Evolutionary conservation across 2,888 invertebrate genomes (phyloP).

Genomic region (Eupithecia subfuscata): DNA sequence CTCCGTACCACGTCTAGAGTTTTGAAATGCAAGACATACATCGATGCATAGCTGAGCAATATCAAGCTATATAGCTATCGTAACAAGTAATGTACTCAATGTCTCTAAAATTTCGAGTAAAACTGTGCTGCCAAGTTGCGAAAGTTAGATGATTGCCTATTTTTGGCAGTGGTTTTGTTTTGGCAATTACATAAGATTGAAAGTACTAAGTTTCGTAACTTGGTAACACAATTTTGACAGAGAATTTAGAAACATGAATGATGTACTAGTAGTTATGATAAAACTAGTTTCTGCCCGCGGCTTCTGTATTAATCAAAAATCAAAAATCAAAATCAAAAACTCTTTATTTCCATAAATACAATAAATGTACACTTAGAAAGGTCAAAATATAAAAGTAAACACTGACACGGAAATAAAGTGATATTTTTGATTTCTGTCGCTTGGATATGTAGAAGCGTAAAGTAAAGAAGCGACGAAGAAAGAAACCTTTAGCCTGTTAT

Average conservation of each 20-base stretch:
- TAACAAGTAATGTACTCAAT: background rate
- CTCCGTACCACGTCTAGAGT: conserved; percentile 10
- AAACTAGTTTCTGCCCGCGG: too few species aligned
- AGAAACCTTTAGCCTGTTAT: too few species aligned
- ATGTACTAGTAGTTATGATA: too few species aligned
- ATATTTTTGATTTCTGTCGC: too few species aligned
- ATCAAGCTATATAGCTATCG: background rate
- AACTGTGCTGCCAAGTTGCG: background rate
- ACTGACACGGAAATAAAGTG: too few species aligned
- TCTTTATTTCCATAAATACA: too few species aligned
- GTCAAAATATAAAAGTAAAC: too few species aligned
- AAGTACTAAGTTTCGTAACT: conserved; percentile 11
- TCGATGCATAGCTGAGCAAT: conserved; percentile 20
- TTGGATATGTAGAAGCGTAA: too few species aligned
- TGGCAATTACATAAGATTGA: conserved; percentile 16
- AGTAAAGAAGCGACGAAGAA: too few species aligned
- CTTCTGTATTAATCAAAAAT: too few species aligned
- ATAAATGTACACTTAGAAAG: too few species aligned
- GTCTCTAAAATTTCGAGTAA: background rate
- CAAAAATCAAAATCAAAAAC: too few species aligned
- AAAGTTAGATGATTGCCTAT: conserved; percentile 13
- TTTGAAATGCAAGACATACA: conserved; percentile 14
- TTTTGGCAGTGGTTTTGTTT: conserved; percentile 15
- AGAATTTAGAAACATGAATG: background rate
- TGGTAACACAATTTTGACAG: background rate